Evolutionary conservation across 2,113 vertebrate species (phyloP).

Genomic region (Poeciliopsis retropinna): DNA sequence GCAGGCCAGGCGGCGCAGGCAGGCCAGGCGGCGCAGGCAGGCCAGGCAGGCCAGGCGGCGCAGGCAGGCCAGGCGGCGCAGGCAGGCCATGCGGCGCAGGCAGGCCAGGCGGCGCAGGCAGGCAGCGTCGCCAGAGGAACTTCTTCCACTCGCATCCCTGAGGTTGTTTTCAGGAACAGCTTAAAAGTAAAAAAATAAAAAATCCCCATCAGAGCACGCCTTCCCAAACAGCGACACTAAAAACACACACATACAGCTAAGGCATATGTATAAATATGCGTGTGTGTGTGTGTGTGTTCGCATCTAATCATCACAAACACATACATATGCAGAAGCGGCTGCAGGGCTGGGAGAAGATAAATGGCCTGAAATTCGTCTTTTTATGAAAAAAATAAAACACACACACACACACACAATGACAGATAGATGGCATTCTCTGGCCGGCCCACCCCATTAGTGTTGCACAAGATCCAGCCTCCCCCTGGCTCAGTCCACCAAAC

Average conservation of each 20-base stretch:
- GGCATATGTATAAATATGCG: not conserved
- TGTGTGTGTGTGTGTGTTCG: not conserved
- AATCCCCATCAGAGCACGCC: not conserved
- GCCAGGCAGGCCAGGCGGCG: slow-evolving; percentile 12
- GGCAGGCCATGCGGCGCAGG: slow-evolving; percentile 4
- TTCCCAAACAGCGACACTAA: not conserved
- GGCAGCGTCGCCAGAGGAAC: not conserved
- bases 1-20: slow-evolving; percentile 2
- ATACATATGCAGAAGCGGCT: slow-evolving; percentile 19
- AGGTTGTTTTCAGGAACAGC: slow-evolving; percentile 7
- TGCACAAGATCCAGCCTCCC: slow-evolving; percentile 20
- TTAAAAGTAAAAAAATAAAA: no score
- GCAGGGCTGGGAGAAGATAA: slow-evolving; percentile 32
- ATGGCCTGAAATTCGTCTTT: slow-evolving; percentile 28
- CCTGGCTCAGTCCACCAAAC: slow-evolving; percentile 25
- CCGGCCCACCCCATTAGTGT: slow-evolving; percentile 37
- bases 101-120: slow-evolving; percentile 9
- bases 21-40: slow-evolving; percentile 19
- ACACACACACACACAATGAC: slow-evolving; percentile 9
- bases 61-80: slow-evolving; percentile 8
- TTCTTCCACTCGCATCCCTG: slow-evolving; percentile 6
- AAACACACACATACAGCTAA: not conserved
- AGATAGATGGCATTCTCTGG: slow-evolving; percentile 42
- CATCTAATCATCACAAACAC: slow-evolving; percentile 31
- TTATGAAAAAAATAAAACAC: slow-evolving; percentile 19